Evolutionary conservation across 2,797 vertebrate species (phyloP).

Genomic region (Schizopygopsis pylzovi): DNA sequence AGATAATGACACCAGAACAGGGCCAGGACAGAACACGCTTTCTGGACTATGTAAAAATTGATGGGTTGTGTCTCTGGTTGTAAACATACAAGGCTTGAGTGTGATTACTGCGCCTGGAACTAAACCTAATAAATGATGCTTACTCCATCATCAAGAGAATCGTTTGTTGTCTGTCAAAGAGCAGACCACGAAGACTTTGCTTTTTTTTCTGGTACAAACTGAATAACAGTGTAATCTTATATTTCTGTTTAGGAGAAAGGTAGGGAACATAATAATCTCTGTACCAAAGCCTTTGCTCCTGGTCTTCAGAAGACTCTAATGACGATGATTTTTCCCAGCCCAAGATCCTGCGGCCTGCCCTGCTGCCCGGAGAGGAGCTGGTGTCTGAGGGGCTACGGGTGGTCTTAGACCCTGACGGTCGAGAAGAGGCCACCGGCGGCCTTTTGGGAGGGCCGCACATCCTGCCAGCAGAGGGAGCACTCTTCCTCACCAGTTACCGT

Average conservation of each 20-base stretch:
- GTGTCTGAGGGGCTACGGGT: constrained; percentile 94
- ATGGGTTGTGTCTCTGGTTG: constrained; percentile 11
- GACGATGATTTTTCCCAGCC: constrained; percentile 75
- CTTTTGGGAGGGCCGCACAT: constrained; percentile 95
- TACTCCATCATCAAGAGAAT: not conserved
- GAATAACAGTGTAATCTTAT: not conserved
- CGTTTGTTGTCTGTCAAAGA: constrained; percentile 3
- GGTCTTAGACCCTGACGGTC: constrained; percentile 91
- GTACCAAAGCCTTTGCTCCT: not conserved
- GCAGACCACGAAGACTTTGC: not conserved
- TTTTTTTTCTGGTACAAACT: constrained; percentile 24
- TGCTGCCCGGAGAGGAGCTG: constrained; percentile 95
- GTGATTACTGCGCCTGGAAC: constrained; percentile 34
- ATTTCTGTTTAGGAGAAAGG: not conserved
- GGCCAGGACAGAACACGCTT: not conserved
- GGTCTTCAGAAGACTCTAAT: not conserved
- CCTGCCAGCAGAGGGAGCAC: constrained; percentile 96
- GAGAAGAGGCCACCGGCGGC: constrained; percentile 95
- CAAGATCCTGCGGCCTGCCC: constrained; percentile 91
- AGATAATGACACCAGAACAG: constrained; percentile 28
- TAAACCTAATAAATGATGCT: constrained; percentile 16
- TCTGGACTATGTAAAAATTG: constrained; percentile 41
- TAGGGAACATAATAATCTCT: not conserved
- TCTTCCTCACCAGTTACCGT: constrained; percentile 96
- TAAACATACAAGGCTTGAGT: constrained; percentile 5